phyloP scores from a whole-genome alignment of 2,113 vertebrate genomes.

The Mesoclemmys tuberculata region DNA sequence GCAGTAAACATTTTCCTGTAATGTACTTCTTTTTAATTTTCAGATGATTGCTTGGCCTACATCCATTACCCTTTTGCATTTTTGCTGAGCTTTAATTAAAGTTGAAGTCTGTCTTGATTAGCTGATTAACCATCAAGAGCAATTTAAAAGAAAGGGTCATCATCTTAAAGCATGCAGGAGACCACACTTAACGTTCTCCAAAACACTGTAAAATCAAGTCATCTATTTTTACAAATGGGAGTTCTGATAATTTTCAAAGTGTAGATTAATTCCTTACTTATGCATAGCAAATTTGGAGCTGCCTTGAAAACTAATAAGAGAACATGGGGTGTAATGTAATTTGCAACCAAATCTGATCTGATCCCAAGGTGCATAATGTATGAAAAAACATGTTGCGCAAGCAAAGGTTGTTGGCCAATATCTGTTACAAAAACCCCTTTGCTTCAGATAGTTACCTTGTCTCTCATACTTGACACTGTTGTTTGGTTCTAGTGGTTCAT shows the following conservation, averaged over 20 bases:
- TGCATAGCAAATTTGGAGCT: conserved; percentile 41
- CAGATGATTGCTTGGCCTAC: conserved; percentile 41
- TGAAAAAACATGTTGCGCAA: neutral
- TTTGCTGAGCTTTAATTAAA: conserved; percentile 62
- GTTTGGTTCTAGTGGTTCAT: neutral
- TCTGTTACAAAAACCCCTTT: neutral
- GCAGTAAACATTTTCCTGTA: conserved; percentile 52
- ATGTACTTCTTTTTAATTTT: conserved; percentile 37
- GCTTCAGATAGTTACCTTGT: neutral
- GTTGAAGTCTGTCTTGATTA: conserved; percentile 57
- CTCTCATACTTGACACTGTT: neutral
- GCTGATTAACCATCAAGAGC: conserved; percentile 55
- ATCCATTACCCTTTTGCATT: conserved; percentile 34
- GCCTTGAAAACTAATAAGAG: conserved; percentile 36
- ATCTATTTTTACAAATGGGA: conserved; percentile 11
- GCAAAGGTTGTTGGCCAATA: neutral
- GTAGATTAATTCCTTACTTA: conserved; percentile 50
- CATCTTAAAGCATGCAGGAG: conserved; percentile 31
- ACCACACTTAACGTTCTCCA: neutral
- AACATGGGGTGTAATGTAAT: conserved; percentile 3
- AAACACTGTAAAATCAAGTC: neutral
- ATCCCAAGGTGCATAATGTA: neutral
- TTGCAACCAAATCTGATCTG: conserved; percentile 1
- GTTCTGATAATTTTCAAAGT: conserved; percentile 29
- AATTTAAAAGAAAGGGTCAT: conserved; percentile 49